These are phyloP conservation scores for Scolopax bukidnonensis DNA, from an alignment of 2,797 vertebrate species.

Conservation along the genomic window DNA sequence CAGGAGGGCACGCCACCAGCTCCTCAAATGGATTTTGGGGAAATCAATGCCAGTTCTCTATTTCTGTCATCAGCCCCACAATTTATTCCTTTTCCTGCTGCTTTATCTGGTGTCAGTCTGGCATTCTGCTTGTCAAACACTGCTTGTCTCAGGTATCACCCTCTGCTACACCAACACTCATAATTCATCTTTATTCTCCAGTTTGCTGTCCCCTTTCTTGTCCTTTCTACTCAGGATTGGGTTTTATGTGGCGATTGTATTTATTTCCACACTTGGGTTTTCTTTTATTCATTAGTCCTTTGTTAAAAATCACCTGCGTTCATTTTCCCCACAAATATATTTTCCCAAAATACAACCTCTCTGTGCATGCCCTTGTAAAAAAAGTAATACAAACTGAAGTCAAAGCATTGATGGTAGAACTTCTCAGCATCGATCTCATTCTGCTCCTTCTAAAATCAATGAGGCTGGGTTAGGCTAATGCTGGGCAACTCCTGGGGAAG, in stretches of 20 bases:
- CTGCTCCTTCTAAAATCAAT: not conserved
- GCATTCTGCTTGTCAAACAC: not conserved
- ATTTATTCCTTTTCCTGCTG: not conserved
- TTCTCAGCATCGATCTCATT: not conserved
- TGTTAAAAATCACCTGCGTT: not conserved
- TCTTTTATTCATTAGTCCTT: not conserved
- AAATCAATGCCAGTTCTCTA: not conserved
- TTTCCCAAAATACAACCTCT: not conserved
- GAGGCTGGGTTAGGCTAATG: not conserved
- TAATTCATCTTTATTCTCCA: not conserved
- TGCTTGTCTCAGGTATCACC: not conserved
- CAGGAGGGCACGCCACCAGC: too few relatives aligned
- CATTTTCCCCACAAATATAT: not conserved
- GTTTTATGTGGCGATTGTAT: not conserved
- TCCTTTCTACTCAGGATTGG: not conserved
- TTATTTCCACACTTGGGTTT: not conserved
- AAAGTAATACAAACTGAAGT: not conserved
- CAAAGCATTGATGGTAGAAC: not conserved
- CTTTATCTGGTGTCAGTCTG: not conserved
- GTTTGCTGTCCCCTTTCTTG: not conserved
- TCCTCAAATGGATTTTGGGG: not conserved
- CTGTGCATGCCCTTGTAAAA: not conserved
- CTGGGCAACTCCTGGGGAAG: not conserved
- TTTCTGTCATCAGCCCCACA: not conserved
- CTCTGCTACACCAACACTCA: not conserved